Percentiles rank a stretch among this genome's conserved stretches.
phyloP scores from a whole-genome alignment of 30 jellyfish, hydroid and myxozoan genomes.

The Nemopilema nomurai region DNA sequence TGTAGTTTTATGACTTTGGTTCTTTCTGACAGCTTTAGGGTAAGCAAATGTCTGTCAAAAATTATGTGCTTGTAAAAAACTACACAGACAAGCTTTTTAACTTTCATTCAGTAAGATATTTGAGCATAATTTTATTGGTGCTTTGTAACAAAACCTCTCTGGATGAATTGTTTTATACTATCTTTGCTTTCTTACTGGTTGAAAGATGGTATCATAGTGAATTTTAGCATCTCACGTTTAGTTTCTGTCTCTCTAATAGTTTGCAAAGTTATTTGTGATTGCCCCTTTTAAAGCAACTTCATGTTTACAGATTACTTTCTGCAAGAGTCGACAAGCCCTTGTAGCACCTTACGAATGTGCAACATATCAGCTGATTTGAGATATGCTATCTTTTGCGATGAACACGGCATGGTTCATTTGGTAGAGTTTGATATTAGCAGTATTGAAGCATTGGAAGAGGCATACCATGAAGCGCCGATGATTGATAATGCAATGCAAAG shows the following conservation, averaged over 20 bases:
- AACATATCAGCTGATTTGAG: conserved; percentile 23
- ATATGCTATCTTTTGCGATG: conserved; percentile 5
- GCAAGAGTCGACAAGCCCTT: neutral
- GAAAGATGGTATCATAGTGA: no score
- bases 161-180: no score
- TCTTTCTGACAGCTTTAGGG: no score
- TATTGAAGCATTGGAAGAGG: neutral
- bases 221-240: no score
- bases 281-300: neutral
- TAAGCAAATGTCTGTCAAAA: neutral
- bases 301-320: neutral
- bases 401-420: neutral
- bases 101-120: no score
- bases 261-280: no score
- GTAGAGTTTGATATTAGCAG: neutral
- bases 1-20: no score
- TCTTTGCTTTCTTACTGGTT: no score
- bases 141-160: neutral
- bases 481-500: neutral
- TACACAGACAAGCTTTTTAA: no score
- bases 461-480: neutral
- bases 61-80: neutral
- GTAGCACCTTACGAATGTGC: neutral
- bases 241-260: no score
- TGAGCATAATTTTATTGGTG: neutral